phyloP scores from a whole-genome alignment of 2,113 vertebrate genomes.

The Rhinogobius similis region DNA sequence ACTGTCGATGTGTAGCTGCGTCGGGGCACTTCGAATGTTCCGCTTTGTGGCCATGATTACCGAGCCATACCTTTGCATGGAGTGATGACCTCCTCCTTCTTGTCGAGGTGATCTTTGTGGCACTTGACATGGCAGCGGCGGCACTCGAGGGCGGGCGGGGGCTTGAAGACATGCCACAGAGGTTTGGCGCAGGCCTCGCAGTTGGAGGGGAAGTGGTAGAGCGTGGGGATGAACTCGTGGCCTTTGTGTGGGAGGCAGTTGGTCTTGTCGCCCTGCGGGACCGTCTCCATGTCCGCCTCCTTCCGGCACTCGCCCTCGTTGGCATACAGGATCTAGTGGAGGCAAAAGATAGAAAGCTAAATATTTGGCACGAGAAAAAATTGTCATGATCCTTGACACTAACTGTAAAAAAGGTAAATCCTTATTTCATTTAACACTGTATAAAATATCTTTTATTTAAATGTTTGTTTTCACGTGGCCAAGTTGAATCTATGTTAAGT shows the following conservation, averaged over 20 bases:
- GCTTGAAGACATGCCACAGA: slow-evolving; percentile 98
- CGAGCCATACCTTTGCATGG: slow-evolving; percentile 92
- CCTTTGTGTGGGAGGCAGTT: slow-evolving; percentile 97
- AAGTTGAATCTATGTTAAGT: no score
- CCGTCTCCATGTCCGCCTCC: slow-evolving; percentile 88
- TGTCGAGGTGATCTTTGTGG: slow-evolving; percentile 98
- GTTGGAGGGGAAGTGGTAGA: slow-evolving; percentile 98
- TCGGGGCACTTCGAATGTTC: no score
- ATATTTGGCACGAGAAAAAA: no score
- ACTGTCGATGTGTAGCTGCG: no score
- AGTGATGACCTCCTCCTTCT: slow-evolving; percentile 95
- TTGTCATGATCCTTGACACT: neutral
- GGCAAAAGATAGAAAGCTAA: neutral
- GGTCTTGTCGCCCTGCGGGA: slow-evolving; percentile 90
- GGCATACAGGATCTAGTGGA: slow-evolving; percentile 93
- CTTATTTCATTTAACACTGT: no score
- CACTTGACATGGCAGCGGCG: slow-evolving; percentile 98
- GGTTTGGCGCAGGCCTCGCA: slow-evolving; percentile 98
- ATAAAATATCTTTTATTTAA: no score
- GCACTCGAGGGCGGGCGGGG: slow-evolving; percentile 94
- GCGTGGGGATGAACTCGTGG: slow-evolving; percentile 97
- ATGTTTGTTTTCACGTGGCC: no score
- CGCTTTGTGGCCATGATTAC: no score
- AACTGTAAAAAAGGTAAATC: no score
- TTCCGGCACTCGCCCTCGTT: slow-evolving; percentile 98